Conservation (phyloP, 1,140 invertebrate species). For the Bombus polaris region DNA sequence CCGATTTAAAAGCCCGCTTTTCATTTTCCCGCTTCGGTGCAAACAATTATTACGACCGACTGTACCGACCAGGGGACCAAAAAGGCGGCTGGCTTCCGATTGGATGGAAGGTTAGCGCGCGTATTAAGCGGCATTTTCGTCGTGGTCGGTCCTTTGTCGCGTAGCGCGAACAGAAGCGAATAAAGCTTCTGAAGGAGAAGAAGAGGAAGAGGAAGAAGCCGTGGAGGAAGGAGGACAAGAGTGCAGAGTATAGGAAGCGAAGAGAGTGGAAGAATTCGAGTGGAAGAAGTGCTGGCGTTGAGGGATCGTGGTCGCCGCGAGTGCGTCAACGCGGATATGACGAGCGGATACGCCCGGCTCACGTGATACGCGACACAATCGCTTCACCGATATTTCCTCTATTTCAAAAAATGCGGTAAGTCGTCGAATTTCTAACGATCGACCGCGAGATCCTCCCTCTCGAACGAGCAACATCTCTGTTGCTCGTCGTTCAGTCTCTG, state of each 20-base stretch:
- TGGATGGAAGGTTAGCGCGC: not conserved
- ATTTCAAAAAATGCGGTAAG: constrained; percentile 67
- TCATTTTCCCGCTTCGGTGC: not conserved
- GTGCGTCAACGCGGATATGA: constrained; percentile 70
- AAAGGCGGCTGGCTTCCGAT: not conserved
- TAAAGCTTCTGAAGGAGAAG: not conserved
- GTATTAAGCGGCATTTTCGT: not conserved
- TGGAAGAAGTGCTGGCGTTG: not conserved
- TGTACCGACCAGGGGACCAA: not conserved
- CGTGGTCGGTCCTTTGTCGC: not conserved
- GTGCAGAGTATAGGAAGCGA: not conserved
- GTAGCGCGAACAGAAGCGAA: not conserved
- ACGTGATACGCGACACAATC: constrained; percentile 70
- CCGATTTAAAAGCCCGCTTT: not conserved
- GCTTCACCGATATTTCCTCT: constrained; percentile 12
- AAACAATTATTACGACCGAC: not conserved
- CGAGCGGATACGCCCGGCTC: constrained; percentile 74
- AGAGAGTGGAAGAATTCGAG: not conserved
- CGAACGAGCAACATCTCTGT: not conserved
- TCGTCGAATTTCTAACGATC: not conserved
- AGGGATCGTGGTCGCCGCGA: constrained; percentile 39
- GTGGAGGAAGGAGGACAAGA: no score
- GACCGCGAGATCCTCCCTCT: not conserved
- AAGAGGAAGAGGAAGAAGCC: no score
- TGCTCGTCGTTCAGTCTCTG: no score